Evolutionary conservation across 2,113 vertebrate species (phyloP), one percentile per base, ranked within the genome.

Genomic region (Ibidorhyncha struthersii): DNA sequence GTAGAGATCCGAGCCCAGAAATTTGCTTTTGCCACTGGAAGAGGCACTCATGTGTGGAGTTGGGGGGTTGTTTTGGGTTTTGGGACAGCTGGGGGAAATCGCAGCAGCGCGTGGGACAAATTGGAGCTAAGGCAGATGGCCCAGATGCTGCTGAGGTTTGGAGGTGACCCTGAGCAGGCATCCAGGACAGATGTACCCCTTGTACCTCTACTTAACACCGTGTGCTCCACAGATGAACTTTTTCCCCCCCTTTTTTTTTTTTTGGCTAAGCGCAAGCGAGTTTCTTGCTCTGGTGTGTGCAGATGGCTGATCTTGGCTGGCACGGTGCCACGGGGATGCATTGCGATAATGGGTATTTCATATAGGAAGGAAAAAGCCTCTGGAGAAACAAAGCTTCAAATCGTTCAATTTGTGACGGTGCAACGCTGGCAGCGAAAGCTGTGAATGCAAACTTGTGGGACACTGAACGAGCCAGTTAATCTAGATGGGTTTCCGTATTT

Each of bases 401-500:
- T 66, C 90, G 30, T 94, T 95, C 90, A 53, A 36, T 80, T 78
- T 56, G 69, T 67, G 53, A 73, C 3, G 3, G 89, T 36, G 77
- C 70, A 38, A 73, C 5, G 47, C 80, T 89, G 86, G 88, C 80
- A 89, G 96, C 38, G 82, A 97, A 94, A 95, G 91, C 96, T 97
- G 81, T 95, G 97, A 97, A 96, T 97, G 94, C 97, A 93, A 97
- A 61, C 92, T 92, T 96, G 82, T 59, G 94, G 95, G 93, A 92
- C 43, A 82, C 52, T 10, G 85, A 73, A 84, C 36, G 90, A 97
- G 89, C 66, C 90, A 70, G 47, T 96, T 95, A 93, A 97, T 97
- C 96, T 96, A 65, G 71, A 95, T 69, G 89, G 23, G 94, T 98
- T 97, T 98, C 89, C 94, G 97, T 89, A 90, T 93, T 92, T 97